Base-by-base conservation (phyloP, 2,888 invertebrate species). In the Apeira syringaria region DNA sequence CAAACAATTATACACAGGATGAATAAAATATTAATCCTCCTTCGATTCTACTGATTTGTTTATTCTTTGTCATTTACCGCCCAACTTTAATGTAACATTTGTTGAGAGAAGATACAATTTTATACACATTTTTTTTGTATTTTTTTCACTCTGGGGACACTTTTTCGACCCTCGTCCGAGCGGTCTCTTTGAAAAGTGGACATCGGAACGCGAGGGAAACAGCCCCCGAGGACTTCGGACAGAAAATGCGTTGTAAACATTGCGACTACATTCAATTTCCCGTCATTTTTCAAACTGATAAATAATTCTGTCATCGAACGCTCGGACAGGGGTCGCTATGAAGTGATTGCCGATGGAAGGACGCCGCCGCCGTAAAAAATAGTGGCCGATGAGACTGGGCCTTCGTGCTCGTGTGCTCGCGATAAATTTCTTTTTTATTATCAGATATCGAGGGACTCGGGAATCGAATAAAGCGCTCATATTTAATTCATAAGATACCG, bases 261-360 rank as follows among this genome's bases (percentile, higher is more conserved):
- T 80, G 90, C 87, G 87, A 90, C 84, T 90, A 90, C 90, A 90
- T 90, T 90, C 90, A 90, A 90, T 90, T 90, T 90, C 89, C 86
- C 86, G 90, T 90, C 90, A 90, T 90, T 90, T 90, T 90, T 90
- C 90, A 90, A 89, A 88, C 90, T 90, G 90, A 90, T 90, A 90
- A 90, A 90, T 90, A 90, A 90, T 90, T 90, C 90, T 88, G 89
- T 90, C 88, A 87, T 88, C 88, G 89, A 82, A 82, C 78, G 79
- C 77, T 88, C 82, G 89, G 88, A 87, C 89, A 87, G 86, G 88
- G 87, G 89, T 88, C 83, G 80, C 80, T 88, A 88, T 88, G 88
- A 89, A 89, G 87, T 86, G 88, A 88, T 88, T 87, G 86, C 80
- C 85, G 87, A 79, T 83, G 78, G 85, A 83, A 82, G 80, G 78